Conservation (phyloP, 2,797 vertebrate genomes). For the Odontamblyopus lacepedii region DNA sequence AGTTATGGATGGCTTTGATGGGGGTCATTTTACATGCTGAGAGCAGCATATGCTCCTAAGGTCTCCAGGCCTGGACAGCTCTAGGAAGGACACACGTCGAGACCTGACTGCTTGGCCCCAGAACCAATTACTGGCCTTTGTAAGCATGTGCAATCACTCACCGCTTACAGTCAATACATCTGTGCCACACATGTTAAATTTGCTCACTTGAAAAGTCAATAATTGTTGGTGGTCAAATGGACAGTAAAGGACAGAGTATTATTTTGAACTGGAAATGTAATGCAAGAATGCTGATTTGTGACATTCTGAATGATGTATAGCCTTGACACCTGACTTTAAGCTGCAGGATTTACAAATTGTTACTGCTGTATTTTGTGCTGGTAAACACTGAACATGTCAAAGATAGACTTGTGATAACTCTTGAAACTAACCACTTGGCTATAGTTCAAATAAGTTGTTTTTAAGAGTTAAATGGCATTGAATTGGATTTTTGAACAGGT, state of each 20-base stretch:
- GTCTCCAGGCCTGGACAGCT: constrained; percentile 58
- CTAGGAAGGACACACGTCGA: constrained; percentile 44
- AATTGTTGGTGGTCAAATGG: not conserved
- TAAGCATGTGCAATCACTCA: constrained; percentile 25
- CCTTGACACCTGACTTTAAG: too few relatives aligned
- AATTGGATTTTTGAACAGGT: not conserved
- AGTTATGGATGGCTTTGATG: constrained; percentile 79
- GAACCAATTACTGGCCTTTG: constrained; percentile 29
- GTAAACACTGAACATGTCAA: too few relatives aligned
- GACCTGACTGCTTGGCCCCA: constrained; percentile 38
- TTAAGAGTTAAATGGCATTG: not conserved
- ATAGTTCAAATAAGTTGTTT: too few relatives aligned
- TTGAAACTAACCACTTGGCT: too few relatives aligned
- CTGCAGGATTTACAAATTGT: too few relatives aligned
- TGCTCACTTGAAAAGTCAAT: constrained; percentile 7
- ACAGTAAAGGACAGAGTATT: not conserved
- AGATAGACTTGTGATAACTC: too few relatives aligned
- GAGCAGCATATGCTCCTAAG: constrained; percentile 66
- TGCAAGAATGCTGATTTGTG: not conserved
- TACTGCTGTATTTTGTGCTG: too few relatives aligned
- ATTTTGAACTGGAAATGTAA: not conserved
- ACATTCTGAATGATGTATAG: not conserved
- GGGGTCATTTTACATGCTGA: constrained; percentile 77
- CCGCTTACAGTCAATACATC: constrained; percentile 29
- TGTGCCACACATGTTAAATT: not conserved